Evolutionary conservation across 2,797 vertebrate genomes (phyloP), one percentile per base, ranked within the genome.

Genomic region (Clamator glandarius): DNA sequence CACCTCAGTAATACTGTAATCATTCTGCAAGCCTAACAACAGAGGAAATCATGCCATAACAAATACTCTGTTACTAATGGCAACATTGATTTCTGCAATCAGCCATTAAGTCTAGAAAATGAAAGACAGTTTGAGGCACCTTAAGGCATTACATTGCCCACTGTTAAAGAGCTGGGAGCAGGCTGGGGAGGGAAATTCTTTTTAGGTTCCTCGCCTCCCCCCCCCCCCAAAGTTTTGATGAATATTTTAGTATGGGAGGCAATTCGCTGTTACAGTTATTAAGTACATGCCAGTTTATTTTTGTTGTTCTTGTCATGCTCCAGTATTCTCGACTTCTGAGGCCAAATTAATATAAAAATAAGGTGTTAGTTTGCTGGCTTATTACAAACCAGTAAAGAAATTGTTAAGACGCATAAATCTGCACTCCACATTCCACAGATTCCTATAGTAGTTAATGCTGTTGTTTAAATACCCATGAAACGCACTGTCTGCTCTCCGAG

Each of bases 21-120:
- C 98, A 97, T 97, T 97, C 97, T 95, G 96, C 97, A 97, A 96
- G 96, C 97, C 97, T 98, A 97, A 98, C 97, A 97, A 97, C 97
- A 97, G 97, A 98, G 98, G 98, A 98, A 98, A 98, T 98, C 97
- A 96, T 97, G 97, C 98, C 97, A 97, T 98, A 98, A 98, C 98
- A 98, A 98, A 98, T 98, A 97, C 98, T 97, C 97, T 97, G 98
- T 98, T 98, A 98, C 98, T 98, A 98, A 98, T 97, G 97, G 98
- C 98, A 98, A 98, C 98, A 98, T 98, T 98, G 98, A 98, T 98
- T 98, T 98, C 98, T 98, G 97, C 97, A 98, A 98, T 98, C 98
- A 98, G 97, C 97, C 97, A 98, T 98, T 98, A 98, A 98, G 98
- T 97, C 98, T 97, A 86, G 97, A 97, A 98, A 98, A 98, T 97